phyloP scores from a whole-genome alignment of 2,797 vertebrate species.

The Dicrostonyx torquatus region DNA sequence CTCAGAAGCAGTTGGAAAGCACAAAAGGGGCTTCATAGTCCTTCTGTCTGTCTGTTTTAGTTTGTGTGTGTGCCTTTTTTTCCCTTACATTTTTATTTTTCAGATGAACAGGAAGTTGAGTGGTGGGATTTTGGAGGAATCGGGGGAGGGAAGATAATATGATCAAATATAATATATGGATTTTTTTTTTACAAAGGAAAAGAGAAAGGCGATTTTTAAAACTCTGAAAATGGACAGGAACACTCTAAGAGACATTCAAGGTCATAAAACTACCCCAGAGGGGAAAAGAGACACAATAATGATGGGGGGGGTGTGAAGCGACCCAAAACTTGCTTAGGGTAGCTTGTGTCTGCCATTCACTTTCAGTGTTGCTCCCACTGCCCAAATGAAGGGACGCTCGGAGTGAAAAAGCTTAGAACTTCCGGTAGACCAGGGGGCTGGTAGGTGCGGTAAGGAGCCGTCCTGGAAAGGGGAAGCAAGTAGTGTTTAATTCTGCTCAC shows the following conservation, averaged over 20 bases:
- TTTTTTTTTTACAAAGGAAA: background rate
- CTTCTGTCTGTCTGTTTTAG: background rate
- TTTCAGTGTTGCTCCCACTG: background rate
- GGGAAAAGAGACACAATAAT: background rate
- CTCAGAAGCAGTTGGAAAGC: background rate
- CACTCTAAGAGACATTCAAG: background rate
- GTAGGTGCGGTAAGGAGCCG: background rate
- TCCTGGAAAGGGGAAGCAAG: background rate
- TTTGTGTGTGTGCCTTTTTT: background rate
- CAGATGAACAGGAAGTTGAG: background rate
- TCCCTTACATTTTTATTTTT: background rate
- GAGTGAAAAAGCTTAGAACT: background rate
- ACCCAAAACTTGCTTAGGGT: background rate
- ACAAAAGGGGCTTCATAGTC: background rate
- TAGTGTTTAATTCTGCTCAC: background rate
- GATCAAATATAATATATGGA: background rate
- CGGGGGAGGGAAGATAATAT: background rate
- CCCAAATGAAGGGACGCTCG: conserved; percentile 1
- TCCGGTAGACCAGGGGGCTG: background rate
- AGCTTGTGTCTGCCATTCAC: background rate
- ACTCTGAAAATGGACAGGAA: conserved; percentile 4
- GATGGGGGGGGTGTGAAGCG: background rate
- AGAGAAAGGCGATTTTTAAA: background rate
- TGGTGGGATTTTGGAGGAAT: background rate
- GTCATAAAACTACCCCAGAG: background rate